Base-by-base conservation (phyloP, 2,797 vertebrate species). In the Dicrostonyx torquatus region DNA sequence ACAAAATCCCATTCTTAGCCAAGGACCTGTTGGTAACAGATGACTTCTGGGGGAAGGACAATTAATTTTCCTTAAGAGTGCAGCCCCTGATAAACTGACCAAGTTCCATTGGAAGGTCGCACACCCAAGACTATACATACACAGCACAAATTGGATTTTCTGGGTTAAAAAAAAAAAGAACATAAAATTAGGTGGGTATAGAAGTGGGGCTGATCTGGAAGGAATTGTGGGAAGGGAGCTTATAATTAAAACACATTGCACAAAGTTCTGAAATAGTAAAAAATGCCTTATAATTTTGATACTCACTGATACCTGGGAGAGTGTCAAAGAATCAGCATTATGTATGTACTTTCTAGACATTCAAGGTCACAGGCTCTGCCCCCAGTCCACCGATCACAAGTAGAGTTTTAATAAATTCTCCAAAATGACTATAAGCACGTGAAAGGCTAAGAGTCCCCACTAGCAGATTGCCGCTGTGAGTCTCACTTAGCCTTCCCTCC, bases 391-490 rank as follows among this genome's bases (percentile, higher is more conserved):
- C 78, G 13, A 70, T 83, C 73, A 66, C 50, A 87, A 72, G 73
- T 64, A 86, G 83, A 95, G 79, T 79, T 91, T 93, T 87, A 93
- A 85, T 73, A 89, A 92, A 79, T 72, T 73, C 77, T 48, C 53
- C 40, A 45, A 40, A 29, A 14, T 58, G 72, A 53, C 37, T 53
- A 45, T 3, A 72, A 12, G 22, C 45, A 29, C 60, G 31, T n/a
- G 31, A 62, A 85, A 29, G 17, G 31, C n/a, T 70, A n/a, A 66
- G 15, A 92, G 55, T 34, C 40, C 4, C 5, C 64, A 1, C 7
- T 53, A 18, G 37, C 37, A 22, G 40, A 60, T 40, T 17, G 4
- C 50, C 6, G 34, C 55, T 58, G 24, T 13, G 2, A 62, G 48
- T 50, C 76, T 72, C 24, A 29, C 31, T 55, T 5, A 3, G 78